These are phyloP conservation scores for Agriopis leucophaearia DNA, from an alignment of 2,888 invertebrate genomes.

Conservation along the genomic window DNA sequence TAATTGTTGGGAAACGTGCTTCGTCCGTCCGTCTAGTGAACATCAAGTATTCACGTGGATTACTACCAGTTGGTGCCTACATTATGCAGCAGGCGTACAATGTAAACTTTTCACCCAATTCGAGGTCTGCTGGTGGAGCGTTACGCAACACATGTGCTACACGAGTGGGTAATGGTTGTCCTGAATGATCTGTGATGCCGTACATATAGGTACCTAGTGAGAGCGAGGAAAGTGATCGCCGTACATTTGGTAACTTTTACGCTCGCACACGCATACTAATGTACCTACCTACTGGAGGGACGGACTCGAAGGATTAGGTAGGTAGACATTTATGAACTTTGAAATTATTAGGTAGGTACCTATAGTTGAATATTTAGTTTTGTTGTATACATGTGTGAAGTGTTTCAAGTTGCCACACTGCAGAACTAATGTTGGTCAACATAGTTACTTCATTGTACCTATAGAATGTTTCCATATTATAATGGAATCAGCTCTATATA, in stretches of 20 bases:
- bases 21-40: constrained; percentile 35
- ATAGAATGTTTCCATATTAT: no score
- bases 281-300: constrained; percentile 58
- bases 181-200: constrained; percentile 43
- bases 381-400: no score
- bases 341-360: background rate
- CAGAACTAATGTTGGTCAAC: no score
- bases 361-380: no score
- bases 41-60: constrained; percentile 34
- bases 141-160: constrained; percentile 35
- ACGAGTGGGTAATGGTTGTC: constrained; percentile 3
- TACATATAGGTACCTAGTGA: constrained; percentile 65
- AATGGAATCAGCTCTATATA: no score
- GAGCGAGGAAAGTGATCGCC: constrained; percentile 79
- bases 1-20: constrained; percentile 37
- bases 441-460: no score
- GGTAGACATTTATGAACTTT: no score
- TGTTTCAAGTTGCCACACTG: no score
- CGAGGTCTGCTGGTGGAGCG: background rate
- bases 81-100: constrained; percentile 14
- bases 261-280: constrained; percentile 56
- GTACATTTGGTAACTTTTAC: constrained; percentile 74
- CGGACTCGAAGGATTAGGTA: constrained; percentile 45
- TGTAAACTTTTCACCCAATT: constrained; percentile 19
- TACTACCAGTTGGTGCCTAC: constrained; percentile 22